These are phyloP conservation scores for Cephonodes hylas DNA, from an alignment of 2,888 invertebrate genomes.

Conservation along the genomic window DNA sequence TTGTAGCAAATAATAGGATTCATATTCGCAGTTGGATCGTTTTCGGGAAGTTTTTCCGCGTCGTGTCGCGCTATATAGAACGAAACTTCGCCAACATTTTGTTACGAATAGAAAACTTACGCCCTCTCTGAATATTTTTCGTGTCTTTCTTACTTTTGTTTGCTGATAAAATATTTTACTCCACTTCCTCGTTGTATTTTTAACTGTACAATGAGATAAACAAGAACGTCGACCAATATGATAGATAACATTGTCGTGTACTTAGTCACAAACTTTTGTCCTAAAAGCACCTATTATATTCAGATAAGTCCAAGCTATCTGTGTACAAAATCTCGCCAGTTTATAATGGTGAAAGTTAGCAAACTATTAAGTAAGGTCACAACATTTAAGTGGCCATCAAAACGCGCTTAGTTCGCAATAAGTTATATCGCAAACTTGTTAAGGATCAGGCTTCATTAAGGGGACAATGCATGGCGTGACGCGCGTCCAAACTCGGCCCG, in stretches of 20 bases:
- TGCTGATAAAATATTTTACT: constrained; percentile 29
- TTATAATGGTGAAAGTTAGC: constrained; percentile 65
- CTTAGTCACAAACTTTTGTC: background rate
- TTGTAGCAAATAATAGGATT: constrained; percentile 66
- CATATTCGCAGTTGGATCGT: constrained; percentile 57
- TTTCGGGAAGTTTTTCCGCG: constrained; percentile 41
- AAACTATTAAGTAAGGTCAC: constrained; percentile 62
- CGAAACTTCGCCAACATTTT: constrained; percentile 40
- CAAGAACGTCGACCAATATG: background rate
- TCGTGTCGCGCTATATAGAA: constrained; percentile 34
- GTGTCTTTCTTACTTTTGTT: constrained; percentile 26
- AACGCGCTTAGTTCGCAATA: constrained; percentile 69
- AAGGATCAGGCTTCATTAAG: constrained; percentile 71
- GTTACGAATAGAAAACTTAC: constrained; percentile 35
- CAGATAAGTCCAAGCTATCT: constrained; percentile 32
- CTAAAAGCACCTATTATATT: constrained; percentile 7
- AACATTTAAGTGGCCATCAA: constrained; percentile 74
- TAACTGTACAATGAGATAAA: background rate
- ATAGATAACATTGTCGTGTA: background rate
- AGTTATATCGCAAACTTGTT: constrained; percentile 69
- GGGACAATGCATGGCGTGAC: constrained; percentile 72
- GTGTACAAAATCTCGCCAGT: constrained; percentile 43
- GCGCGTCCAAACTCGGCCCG: constrained; percentile 65
- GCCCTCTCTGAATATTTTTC: constrained; percentile 21
- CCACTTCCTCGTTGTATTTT: constrained; percentile 19